These are phyloP conservation scores for Poeciliopsis retropinna DNA, from an alignment of 2,113 vertebrate genomes.

Conservation along the genomic window DNA sequence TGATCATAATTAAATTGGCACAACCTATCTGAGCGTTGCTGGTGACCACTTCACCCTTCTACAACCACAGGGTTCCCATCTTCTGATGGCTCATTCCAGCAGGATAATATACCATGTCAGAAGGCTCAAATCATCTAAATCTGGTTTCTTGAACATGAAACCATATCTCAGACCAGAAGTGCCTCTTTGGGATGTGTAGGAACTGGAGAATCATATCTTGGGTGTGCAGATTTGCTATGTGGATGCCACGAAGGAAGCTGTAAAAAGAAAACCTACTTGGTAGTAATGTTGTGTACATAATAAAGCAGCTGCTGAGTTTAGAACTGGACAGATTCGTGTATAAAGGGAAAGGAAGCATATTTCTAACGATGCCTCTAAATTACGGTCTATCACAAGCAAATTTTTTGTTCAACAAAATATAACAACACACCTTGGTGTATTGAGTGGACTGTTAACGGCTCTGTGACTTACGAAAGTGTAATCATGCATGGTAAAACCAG, in stretches of 20 bases:
- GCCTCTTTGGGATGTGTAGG: background rate
- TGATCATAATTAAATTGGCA: background rate
- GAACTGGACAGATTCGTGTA: background rate
- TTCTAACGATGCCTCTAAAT: constrained; percentile 17
- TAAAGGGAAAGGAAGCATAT: background rate
- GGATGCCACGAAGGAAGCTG: background rate
- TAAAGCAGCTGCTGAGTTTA: background rate
- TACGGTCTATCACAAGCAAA: constrained; percentile 52
- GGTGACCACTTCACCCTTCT: background rate
- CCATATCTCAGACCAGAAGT: background rate
- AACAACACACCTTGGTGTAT: constrained; percentile 86
- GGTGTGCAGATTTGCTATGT: background rate
- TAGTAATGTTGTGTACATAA: background rate
- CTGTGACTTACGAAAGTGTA: constrained; percentile 86
- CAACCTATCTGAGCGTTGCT: background rate
- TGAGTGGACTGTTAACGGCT: constrained; percentile 83
- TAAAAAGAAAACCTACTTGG: background rate
- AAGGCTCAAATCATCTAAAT: background rate
- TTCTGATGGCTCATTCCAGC: background rate
- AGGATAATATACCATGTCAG: background rate
- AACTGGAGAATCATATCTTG: background rate
- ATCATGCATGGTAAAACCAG: constrained; percentile 89
- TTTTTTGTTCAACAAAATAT: constrained; percentile 79
- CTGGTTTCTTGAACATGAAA: background rate
- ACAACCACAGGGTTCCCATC: background rate